Percentiles rank a stretch among this genome's conserved stretches.
phyloP scores from a whole-genome alignment of 2,797 vertebrate genomes.

The Ibycter americanus region DNA sequence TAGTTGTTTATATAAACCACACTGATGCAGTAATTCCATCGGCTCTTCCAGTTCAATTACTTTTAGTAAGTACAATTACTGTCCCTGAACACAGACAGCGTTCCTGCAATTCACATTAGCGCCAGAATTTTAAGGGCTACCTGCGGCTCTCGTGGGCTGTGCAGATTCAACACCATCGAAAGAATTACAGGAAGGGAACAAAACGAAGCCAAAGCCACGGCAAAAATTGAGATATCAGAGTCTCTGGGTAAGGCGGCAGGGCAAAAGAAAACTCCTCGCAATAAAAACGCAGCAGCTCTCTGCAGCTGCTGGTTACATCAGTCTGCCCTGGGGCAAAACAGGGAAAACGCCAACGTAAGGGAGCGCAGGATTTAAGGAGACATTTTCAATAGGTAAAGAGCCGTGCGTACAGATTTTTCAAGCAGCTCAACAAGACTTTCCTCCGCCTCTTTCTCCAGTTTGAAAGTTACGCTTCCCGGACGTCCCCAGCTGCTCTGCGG shows the following conservation, averaged over 20 bases:
- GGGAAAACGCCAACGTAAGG: not conserved
- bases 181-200: not conserved
- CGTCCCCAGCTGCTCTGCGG: not conserved
- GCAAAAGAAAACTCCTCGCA: not conserved
- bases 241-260: not conserved
- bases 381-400: not conserved
- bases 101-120: not conserved
- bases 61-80: too few relatives aligned
- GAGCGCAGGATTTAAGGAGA: not conserved
- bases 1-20: constrained; percentile 1
- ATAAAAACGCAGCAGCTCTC: not conserved
- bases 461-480: not conserved
- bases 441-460: not conserved
- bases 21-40: constrained; percentile 31
- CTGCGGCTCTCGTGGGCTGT: not conserved
- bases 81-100: not conserved
- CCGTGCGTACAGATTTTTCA: not conserved
- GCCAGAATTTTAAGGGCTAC: not conserved
- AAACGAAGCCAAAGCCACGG: not conserved
- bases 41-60: constrained; percentile 50
- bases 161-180: not conserved
- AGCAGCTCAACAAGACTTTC: not conserved
- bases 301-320: constrained; percentile 37
- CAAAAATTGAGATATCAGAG: not conserved
- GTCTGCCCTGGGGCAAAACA: not conserved